A percentile compares a stretch with the other conserved stretches of the same genome.
These are phyloP conservation scores for Eidolon helvum DNA, from an alignment of 2,113 vertebrate species.

Conservation along the genomic window DNA sequence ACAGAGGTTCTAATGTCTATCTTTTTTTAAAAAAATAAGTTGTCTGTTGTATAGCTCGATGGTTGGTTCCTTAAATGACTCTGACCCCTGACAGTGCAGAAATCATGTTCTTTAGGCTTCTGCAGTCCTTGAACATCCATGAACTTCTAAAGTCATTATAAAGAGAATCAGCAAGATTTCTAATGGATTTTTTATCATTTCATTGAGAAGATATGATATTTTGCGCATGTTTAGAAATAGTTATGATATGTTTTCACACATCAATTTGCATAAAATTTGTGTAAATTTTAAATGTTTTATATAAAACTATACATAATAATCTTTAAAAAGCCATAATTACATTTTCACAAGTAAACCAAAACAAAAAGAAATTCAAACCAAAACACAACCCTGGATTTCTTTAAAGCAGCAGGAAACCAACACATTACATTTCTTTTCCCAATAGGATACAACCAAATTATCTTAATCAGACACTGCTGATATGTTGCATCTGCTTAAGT, in stretches of 20 bases:
- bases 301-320: background rate
- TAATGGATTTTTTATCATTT: background rate
- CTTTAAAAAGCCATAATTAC: background rate
- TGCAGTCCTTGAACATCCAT: background rate
- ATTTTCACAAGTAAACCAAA: background rate
- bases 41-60: background rate
- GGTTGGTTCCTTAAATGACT: background rate
- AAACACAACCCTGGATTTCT: background rate
- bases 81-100: background rate
- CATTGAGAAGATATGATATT: background rate
- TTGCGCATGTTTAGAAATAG: background rate
- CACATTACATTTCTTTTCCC: background rate
- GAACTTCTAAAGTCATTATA: background rate
- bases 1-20: background rate
- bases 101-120: background rate
- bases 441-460: background rate
- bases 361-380: background rate
- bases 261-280: background rate
- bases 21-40: background rate
- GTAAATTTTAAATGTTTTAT: background rate
- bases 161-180: background rate
- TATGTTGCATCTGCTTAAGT: background rate
- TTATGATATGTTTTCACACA: background rate
- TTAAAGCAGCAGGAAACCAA: background rate
- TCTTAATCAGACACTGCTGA: background rate